Base-by-base conservation (phyloP, 2,113 vertebrate genomes). In the Pampusana beccarii region DNA sequence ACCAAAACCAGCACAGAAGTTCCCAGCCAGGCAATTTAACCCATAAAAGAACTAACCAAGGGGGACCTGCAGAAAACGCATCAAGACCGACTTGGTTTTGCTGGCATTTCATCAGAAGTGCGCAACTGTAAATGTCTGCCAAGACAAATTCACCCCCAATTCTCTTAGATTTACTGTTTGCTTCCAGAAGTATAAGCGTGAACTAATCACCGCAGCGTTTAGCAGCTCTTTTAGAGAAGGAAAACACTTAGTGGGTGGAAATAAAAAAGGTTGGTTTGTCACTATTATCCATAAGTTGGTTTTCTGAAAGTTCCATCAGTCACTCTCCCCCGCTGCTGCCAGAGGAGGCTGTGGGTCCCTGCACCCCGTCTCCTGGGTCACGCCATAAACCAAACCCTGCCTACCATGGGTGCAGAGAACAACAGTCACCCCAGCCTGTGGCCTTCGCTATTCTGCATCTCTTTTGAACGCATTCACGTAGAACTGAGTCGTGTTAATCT, bases 381-480 rank as follows among this genome's bases (percentile, higher is more conserved):
- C 0, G 0, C 36, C 31, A 0, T n/a, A 53, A 74, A 13, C 58
- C 61, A 53, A 82, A 33, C 8, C 0, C 57, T 16, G n/a, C 2
- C 48, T 61, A 50, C 66, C 40, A 1, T 20, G 4, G 12, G 12
- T 11, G 4, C 13, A 1, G 38, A 60, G 64, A 57, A 29, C 0
- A 0, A 1, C 33, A 20, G n/a, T 3, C 14, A 3, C 34, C 44
- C 36, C 33, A 75, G 46, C 34, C 54, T 1, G 2, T 11, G 7
- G 18, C 48, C 73, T 48, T 9, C 40, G 61, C 53, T 82, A 1
- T 40, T 80, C 80, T 9, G 29, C 1, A 1, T 26, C 56, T 89
- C 54, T 51, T 60, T 34, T n/a, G 58, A 81, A 58, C 2, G 0
- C 26, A 10, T 58, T 57, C 84, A 50, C 11, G 5, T 21, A 44